Percentiles rank a stretch among this genome's conserved stretches.
Conservation (phyloP, 2,888 invertebrate species). For the Stictocephala bisonia region DNA sequence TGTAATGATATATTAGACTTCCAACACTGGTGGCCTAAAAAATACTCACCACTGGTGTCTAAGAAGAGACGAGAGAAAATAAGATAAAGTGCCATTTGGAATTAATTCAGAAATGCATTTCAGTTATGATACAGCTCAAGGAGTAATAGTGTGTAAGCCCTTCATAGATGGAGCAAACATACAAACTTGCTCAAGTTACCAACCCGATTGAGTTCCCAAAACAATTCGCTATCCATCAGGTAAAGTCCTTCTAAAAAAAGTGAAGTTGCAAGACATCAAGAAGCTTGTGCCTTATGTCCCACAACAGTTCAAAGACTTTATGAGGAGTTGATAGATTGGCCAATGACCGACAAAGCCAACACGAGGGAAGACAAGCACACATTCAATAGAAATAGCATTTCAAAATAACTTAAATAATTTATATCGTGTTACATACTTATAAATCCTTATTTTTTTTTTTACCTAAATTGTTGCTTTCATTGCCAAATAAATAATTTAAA, state of each 20-base stretch:
- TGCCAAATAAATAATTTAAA: no score
- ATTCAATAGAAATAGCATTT: constrained; percentile 6
- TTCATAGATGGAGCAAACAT: neutral
- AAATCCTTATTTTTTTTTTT: no score
- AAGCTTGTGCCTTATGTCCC: constrained; percentile 8
- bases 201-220: neutral
- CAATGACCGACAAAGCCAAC: neutral
- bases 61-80: neutral
- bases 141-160: neutral
- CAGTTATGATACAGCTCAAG: constrained; percentile 6
- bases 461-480: no score
- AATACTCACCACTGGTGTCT: neutral
- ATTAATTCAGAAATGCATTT: constrained; percentile 18
- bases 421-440: no score
- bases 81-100: constrained; percentile 14
- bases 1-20: neutral
- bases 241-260: constrained; percentile 11
- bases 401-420: no score
- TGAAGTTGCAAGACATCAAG: constrained; percentile 4
- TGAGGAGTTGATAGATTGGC: neutral
- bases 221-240: neutral
- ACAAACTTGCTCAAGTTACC: constrained; percentile 7
- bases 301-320: neutral
- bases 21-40: neutral
- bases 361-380: constrained; percentile 6